Percentiles rank a stretch among this genome's conserved stretches.
Evolutionary conservation across 2,113 vertebrate genomes (phyloP).

Genomic region (Phasianus colchicus): DNA sequence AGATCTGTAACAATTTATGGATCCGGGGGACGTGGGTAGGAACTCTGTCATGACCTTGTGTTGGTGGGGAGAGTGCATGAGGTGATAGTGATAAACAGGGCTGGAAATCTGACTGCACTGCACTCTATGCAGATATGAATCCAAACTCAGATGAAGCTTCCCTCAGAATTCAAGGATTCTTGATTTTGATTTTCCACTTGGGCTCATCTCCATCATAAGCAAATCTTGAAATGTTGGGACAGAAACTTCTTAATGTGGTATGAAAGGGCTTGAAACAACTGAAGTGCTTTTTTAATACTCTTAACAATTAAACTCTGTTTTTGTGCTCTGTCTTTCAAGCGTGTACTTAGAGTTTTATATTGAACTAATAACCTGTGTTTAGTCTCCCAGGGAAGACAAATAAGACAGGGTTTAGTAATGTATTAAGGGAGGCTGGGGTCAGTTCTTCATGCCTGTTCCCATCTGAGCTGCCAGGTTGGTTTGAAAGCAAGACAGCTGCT

Average conservation of each 20-base stretch:
- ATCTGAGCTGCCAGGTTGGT: not conserved
- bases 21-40: not conserved
- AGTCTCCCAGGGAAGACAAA: constrained; percentile 41
- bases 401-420: constrained; percentile 4
- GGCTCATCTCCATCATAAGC: constrained; percentile 54
- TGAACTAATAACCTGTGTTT: constrained; percentile 41
- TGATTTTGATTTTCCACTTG: constrained; percentile 37
- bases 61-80: not conserved
- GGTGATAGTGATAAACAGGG: constrained; percentile 61
- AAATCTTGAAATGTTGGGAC: not conserved
- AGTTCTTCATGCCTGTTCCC: not conserved
- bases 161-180: constrained; percentile 57
- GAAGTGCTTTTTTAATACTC: not conserved
- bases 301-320: constrained; percentile 15
- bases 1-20: constrained; percentile 50
- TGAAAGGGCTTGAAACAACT: not conserved
- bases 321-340: constrained; percentile 17
- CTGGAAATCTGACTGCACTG: constrained; percentile 56
- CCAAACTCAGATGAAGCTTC: constrained; percentile 30
- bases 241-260: constrained; percentile 15
- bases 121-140: not conserved
- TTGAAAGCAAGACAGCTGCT: not conserved
- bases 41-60: constrained; percentile 34
- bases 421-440: not conserved
- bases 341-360: constrained; percentile 11